Evolutionary conservation across 2,888 invertebrate species (phyloP).

Genomic region (Pyralis farinalis): DNA sequence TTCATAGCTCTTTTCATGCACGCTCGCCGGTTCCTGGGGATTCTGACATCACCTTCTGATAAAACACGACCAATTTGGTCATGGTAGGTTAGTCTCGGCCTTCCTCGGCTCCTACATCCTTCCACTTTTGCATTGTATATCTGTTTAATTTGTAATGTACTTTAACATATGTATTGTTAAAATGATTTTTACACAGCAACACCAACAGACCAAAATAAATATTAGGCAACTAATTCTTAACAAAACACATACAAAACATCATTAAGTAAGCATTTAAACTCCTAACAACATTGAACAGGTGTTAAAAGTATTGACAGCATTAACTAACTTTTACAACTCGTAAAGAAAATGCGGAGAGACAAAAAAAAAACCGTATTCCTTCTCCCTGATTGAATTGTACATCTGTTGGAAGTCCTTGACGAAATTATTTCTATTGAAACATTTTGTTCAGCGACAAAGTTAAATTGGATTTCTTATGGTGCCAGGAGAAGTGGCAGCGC

Average conservation of each 20-base stretch:
- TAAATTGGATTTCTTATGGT: slow-evolving; percentile 79
- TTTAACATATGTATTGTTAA: no score
- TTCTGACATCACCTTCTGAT: no score
- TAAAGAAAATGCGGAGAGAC: slow-evolving; percentile 45
- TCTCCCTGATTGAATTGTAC: slow-evolving; percentile 73
- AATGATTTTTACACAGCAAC: no score
- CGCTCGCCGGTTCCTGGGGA: no score
- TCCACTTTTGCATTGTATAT: no score
- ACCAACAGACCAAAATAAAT: no score
- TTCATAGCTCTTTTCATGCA: no score
- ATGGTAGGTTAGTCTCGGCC: no score
- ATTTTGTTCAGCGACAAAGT: slow-evolving; percentile 76
- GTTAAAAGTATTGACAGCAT: slow-evolving; percentile 52
- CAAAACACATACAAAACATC: slow-evolving; percentile 6
- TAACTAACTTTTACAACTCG: slow-evolving; percentile 48
- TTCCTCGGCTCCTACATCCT: no score
- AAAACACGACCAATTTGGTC: no score
- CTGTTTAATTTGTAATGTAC: no score
- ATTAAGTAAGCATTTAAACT: slow-evolving; percentile 15
- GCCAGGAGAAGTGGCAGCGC: slow-evolving; percentile 32
- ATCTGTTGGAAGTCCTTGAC: slow-evolving; percentile 71
- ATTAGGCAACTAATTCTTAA: no score
- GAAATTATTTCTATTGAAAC: slow-evolving; percentile 78
- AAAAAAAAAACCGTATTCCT: slow-evolving; percentile 57
- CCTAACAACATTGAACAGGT: slow-evolving; percentile 33